Evolutionary conservation across 2,113 vertebrate genomes (phyloP).

Genomic region (Rallus limicola): DNA sequence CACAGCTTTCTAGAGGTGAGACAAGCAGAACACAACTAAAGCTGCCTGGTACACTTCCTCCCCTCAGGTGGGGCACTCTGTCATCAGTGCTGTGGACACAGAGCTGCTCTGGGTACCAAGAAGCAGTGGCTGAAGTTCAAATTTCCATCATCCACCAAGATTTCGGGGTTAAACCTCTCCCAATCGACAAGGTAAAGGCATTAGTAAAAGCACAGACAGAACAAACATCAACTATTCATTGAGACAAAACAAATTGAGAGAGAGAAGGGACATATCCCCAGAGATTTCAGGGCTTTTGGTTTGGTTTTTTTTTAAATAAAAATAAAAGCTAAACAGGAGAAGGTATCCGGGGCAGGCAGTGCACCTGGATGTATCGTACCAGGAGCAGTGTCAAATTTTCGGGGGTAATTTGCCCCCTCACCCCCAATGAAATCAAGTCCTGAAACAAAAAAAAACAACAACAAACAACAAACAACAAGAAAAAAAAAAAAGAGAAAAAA

Average conservation of each 20-base stretch:
- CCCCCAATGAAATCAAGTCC: slow-evolving; percentile 92
- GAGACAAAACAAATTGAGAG: slow-evolving; percentile 11
- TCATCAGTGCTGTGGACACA: not conserved
- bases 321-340: slow-evolving; percentile 41
- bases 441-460: slow-evolving; percentile 66
- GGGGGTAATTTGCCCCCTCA: slow-evolving; percentile 92
- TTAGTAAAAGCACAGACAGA: slow-evolving; percentile 68
- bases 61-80: not conserved
- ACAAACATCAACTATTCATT: slow-evolving; percentile 23
- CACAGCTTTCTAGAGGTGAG: not conserved
- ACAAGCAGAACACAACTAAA: not conserved
- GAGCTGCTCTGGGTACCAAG: not conserved
- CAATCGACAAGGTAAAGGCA: not conserved
- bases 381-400: slow-evolving; percentile 93
- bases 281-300: not conserved
- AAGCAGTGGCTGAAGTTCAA: not conserved
- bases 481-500: slow-evolving; percentile 28
- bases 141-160: not conserved
- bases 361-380: slow-evolving; percentile 86
- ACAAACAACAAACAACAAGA: slow-evolving; percentile 63
- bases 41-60: not conserved
- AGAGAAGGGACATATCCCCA: slow-evolving; percentile 72
- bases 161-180: not conserved
- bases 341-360: slow-evolving; percentile 75
- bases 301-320: no score